Conservation (phyloP, 2,113 vertebrate genomes). For the Chrysemys picta region DNA sequence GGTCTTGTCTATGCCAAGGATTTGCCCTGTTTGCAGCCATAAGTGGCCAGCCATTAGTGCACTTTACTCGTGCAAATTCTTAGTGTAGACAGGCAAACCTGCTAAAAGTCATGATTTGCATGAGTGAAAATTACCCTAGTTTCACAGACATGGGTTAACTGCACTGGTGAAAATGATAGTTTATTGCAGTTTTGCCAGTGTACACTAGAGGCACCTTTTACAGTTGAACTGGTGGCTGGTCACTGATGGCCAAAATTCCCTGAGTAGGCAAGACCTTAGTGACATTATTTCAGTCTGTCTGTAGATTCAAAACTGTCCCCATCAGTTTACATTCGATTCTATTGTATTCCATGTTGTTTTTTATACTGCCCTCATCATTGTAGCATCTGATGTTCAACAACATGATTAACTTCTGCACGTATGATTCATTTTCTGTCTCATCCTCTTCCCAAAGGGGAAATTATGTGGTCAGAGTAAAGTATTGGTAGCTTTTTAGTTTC, state of each 20-base stretch:
- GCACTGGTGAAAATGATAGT: background rate
- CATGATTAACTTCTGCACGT: background rate
- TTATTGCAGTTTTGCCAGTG: background rate
- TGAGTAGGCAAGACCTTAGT: background rate
- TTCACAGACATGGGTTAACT: conserved; percentile 9
- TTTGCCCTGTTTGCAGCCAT: background rate
- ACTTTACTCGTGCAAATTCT: background rate
- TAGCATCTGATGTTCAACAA: background rate
- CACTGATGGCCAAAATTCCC: background rate
- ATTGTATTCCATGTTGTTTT: background rate
- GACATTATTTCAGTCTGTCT: background rate
- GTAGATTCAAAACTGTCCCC: background rate
- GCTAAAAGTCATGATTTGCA: background rate
- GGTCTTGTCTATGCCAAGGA: background rate
- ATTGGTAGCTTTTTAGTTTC: background rate
- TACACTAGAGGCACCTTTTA: background rate
- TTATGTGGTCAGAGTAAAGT: background rate
- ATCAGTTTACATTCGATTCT: background rate
- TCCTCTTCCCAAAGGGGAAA: background rate
- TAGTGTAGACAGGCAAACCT: background rate
- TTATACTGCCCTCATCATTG: background rate
- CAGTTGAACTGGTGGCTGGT: background rate
- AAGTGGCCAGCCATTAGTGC: background rate
- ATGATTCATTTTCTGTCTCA: background rate
- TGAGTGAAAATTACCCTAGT: background rate